Conservation (phyloP, 2,113 vertebrate genomes). For the Suricata suricatta region DNA sequence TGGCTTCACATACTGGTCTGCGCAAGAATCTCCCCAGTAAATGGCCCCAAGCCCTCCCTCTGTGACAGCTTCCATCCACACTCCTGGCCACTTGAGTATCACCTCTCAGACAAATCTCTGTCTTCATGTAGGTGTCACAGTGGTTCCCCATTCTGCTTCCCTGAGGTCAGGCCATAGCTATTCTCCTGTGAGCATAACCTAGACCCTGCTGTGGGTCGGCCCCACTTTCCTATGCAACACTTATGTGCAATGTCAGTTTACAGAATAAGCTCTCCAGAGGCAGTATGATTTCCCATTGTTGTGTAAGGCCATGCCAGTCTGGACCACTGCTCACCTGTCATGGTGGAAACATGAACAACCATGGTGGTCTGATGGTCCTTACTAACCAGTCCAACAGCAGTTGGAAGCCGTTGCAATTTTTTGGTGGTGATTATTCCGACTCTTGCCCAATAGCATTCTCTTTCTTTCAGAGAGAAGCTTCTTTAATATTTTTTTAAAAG, state of each 20-base stretch:
- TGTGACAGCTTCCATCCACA: not conserved
- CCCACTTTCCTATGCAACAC: not conserved
- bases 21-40: not conserved
- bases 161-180: not conserved
- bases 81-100: not conserved
- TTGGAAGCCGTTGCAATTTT: not conserved
- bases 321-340: not conserved
- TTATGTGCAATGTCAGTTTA: not conserved
- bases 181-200: not conserved
- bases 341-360: not conserved
- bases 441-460: not conserved
- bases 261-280: not conserved
- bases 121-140: not conserved
- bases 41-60: not conserved
- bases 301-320: accelerated
- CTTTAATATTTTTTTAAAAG: not conserved
- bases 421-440: not conserved
- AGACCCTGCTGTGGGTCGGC: no score
- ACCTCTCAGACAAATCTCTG: not conserved
- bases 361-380: not conserved
- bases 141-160: not conserved
- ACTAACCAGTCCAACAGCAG: not conserved
- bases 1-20: not conserved
- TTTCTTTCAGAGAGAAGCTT: not conserved
- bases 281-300: not conserved